A percentile compares a stretch with the other conserved stretches of the same genome.
phyloP scores from a whole-genome alignment of 92 coral and sea anemone genomes.

The Chrysogorgia sp. region DNA sequence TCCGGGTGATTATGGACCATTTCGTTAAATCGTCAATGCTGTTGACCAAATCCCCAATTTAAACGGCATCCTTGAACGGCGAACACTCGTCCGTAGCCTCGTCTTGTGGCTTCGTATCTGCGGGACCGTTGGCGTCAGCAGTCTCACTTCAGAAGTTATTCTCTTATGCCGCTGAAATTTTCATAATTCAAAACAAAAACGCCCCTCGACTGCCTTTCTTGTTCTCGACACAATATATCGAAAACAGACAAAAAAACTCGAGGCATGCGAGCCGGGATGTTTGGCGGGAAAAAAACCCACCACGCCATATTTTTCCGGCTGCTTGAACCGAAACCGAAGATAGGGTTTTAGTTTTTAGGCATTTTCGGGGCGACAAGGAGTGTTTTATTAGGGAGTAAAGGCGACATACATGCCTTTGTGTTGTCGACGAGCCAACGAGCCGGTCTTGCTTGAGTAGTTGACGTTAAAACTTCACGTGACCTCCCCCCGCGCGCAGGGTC shows the following conservation, averaged over 20 bases:
- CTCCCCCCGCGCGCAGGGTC: background rate
- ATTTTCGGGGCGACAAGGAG: background rate
- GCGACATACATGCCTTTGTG: background rate
- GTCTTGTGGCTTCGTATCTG: slow-evolving; percentile 32
- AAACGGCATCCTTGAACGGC: slow-evolving; percentile 19
- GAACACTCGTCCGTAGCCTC: slow-evolving; percentile 18
- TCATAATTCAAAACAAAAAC: slow-evolving; percentile 27
- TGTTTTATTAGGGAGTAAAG: background rate
- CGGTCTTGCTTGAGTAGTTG: slow-evolving; percentile 2
- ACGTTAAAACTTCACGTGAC: slow-evolving; percentile 26
- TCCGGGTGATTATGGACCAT: slow-evolving; percentile 16
- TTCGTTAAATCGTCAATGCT: slow-evolving; percentile 47
- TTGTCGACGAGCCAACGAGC: background rate
- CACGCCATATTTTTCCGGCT: too few relatives aligned
- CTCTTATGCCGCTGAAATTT: slow-evolving; percentile 27
- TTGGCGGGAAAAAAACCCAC: too few relatives aligned
- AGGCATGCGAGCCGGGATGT: background rate
- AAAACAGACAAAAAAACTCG: slow-evolving; percentile 12
- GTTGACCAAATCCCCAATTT: slow-evolving; percentile 40
- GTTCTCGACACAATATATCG: slow-evolving; percentile 26
- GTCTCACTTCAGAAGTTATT: slow-evolving; percentile 26
- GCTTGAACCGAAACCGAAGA: background rate
- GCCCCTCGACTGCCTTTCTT: slow-evolving; percentile 38
- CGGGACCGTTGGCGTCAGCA: slow-evolving; percentile 31
- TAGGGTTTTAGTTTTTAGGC: background rate